Percentiles rank a stretch among this genome's conserved stretches.
Conservation (phyloP, 2,797 vertebrate genomes). For the Enoplosus armatus region DNA sequence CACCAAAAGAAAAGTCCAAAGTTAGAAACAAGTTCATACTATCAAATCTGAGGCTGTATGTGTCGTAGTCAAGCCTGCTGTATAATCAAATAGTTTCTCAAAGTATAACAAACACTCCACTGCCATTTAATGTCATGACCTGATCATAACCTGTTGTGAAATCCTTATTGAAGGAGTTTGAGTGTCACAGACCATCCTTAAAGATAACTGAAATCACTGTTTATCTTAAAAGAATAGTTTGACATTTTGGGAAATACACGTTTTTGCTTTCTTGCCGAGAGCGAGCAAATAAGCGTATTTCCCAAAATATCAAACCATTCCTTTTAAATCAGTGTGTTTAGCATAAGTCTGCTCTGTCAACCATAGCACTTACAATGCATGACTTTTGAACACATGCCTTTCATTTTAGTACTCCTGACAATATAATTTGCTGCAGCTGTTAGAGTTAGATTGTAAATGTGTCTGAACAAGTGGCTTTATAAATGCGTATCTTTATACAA, state of each 20-base stretch:
- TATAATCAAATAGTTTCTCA: slow-evolving; percentile 20
- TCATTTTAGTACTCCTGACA: slow-evolving; percentile 7
- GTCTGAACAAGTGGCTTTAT: slow-evolving; percentile 38
- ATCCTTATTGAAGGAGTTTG: not conserved
- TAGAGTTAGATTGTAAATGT: slow-evolving; percentile 14
- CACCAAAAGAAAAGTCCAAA: not conserved
- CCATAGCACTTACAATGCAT: slow-evolving; percentile 31
- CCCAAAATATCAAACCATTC: not conserved
- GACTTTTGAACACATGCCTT: slow-evolving; percentile 1
- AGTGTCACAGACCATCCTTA: not conserved
- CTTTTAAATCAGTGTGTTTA: not conserved
- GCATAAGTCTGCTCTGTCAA: slow-evolving; percentile 6
- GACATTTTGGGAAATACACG: slow-evolving; percentile 2
- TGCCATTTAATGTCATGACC: slow-evolving; percentile 1
- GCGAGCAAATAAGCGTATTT: not conserved
- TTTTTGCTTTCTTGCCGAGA: not conserved
- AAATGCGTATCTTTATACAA: slow-evolving; percentile 26
- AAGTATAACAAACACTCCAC: slow-evolving; percentile 31
- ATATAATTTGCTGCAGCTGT: slow-evolving; percentile 18
- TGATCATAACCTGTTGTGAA: slow-evolving; percentile 14
- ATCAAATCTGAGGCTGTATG: slow-evolving; percentile 11
- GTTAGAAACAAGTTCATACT: slow-evolving; percentile 21
- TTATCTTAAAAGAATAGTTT: not conserved
- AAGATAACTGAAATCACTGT: slow-evolving; percentile 11
- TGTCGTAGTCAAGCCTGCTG: slow-evolving; percentile 6